A percentile compares a stretch with the other conserved stretches of the same genome.
Evolutionary conservation across 2,888 invertebrate species (phyloP).

Genomic region (Apamea epomidion): DNA sequence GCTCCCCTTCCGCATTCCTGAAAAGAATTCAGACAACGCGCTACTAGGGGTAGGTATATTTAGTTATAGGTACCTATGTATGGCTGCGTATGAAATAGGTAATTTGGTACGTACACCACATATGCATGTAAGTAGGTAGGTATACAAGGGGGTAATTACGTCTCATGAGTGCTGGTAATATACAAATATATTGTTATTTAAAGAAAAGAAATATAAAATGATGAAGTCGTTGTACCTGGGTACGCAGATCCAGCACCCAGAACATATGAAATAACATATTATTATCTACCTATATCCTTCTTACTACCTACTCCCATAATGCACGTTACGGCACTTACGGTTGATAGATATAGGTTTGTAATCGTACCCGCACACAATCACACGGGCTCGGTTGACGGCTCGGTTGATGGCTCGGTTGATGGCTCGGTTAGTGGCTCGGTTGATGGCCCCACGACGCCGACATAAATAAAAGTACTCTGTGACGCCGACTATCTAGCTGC

Average conservation of each 20-base stretch:
- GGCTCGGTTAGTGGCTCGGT: too few species aligned
- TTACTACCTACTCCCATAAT: not conserved
- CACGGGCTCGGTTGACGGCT: too few species aligned
- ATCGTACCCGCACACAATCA: not conserved
- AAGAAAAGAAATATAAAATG: too few species aligned
- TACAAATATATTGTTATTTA: not conserved
- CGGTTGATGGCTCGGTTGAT: too few species aligned
- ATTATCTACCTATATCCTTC: too few species aligned
- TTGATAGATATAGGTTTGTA: not conserved
- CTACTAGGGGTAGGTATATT: not conserved
- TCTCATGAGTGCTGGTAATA: not conserved
- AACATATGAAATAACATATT: not conserved
- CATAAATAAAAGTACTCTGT: too few species aligned
- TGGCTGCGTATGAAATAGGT: not conserved
- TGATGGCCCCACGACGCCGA: too few species aligned
- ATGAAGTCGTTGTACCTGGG: too few species aligned
- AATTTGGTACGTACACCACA: constrained; percentile 9
- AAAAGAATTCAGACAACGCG: constrained; percentile 29
- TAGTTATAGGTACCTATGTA: not conserved
- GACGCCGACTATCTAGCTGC: too few species aligned
- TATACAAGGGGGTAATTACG: not conserved
- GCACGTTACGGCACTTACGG: not conserved
- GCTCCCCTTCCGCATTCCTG: constrained; percentile 32
- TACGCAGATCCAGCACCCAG: too few species aligned
- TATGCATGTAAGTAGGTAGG: too few species aligned